These are phyloP conservation scores for Hydropsyche betteni DNA, from an alignment of 2,888 invertebrate species.

Conservation along the genomic window DNA sequence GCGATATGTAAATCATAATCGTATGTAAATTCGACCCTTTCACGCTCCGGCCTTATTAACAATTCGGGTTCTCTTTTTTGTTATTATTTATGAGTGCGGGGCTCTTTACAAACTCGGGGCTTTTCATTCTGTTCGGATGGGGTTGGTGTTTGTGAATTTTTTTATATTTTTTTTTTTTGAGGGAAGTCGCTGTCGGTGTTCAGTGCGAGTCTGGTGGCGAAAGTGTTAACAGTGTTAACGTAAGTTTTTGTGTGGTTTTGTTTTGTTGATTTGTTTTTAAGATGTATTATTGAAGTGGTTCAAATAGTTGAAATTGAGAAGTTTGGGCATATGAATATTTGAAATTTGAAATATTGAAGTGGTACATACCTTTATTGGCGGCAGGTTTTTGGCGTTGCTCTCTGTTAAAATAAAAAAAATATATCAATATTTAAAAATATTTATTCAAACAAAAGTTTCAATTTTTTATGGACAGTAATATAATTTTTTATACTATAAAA, in stretches of 20 bases:
- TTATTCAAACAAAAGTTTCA: neutral
- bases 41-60: constrained; percentile 34
- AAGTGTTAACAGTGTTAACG: constrained; percentile 25
- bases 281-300: neutral
- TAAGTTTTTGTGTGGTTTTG: neutral
- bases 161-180: constrained; percentile 2
- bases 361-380: too few relatives aligned
- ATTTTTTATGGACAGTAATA: neutral
- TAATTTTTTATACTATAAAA: neutral
- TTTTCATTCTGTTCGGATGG: neutral
- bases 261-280: neutral
- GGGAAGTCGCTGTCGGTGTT: neutral
- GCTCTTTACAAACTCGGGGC: constrained; percentile 2
- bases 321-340: too few relatives aligned
- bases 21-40: constrained; percentile 51
- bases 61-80: constrained; percentile 27
- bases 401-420: too few relatives aligned
- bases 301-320: too few relatives aligned
- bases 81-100: constrained; percentile 1
- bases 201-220: constrained; percentile 26
- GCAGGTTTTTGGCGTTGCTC: too few relatives aligned
- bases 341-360: too few relatives aligned
- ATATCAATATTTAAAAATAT: neutral
- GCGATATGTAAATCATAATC: constrained; percentile 50
- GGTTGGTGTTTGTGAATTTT: constrained; percentile 11